phyloP scores from a whole-genome alignment of 1,140 invertebrate genomes.

The Monochamus saltuarius region DNA sequence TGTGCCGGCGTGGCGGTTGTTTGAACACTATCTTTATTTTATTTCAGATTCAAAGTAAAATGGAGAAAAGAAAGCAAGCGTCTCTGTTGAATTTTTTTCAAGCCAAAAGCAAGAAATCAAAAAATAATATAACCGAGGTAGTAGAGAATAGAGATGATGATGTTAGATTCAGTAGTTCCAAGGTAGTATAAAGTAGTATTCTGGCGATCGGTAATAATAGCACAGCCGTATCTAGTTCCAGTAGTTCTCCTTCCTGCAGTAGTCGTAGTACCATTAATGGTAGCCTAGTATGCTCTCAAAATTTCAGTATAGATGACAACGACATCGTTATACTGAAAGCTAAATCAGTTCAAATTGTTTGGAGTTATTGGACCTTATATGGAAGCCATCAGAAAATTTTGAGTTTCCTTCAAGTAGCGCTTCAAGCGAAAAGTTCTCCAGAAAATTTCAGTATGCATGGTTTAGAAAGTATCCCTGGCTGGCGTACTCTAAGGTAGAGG shows the following conservation, averaged over 20 bases:
- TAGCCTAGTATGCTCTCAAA: neutral
- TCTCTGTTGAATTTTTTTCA: no score
- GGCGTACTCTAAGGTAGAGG: no score
- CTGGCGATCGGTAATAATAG: neutral
- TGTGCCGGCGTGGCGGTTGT: no score
- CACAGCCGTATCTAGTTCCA: neutral
- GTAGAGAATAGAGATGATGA: neutral
- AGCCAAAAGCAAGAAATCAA: no score
- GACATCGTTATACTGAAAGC: neutral
- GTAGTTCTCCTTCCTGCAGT: neutral
- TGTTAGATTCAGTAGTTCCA: neutral
- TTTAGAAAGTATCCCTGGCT: no score
- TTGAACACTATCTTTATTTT: no score
- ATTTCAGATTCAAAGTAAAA: no score
- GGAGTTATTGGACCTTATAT: neutral
- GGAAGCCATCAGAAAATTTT: no score
- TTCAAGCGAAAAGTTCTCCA: no score
- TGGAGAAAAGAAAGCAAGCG: no score
- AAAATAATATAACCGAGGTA: neutral
- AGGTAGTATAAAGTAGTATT: neutral
- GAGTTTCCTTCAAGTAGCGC: no score
- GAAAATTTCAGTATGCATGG: no score
- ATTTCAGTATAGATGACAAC: constrained; percentile 3
- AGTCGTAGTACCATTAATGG: neutral
- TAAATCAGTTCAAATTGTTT: constrained; percentile 1